phyloP scores from a whole-genome alignment of 2,888 invertebrate genomes.

The Lasiommata megera region DNA sequence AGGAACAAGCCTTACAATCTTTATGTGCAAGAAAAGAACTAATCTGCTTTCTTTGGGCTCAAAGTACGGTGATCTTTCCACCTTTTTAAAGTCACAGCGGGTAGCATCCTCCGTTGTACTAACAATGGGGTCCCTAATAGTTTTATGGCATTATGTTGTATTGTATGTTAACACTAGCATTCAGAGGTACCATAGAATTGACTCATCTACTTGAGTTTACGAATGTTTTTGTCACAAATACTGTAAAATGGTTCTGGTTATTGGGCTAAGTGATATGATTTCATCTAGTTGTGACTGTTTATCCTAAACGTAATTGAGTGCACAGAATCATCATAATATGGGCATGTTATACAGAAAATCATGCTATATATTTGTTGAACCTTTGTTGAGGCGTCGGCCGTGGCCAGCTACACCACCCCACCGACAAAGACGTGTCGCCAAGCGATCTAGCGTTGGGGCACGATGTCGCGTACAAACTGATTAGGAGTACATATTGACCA shows the following conservation, averaged over 20 bases:
- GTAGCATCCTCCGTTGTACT: conserved; percentile 10
- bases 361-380: neutral
- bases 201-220: conserved; percentile 16
- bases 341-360: neutral
- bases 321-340: neutral
- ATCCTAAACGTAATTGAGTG: conserved; percentile 8
- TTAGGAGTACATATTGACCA: too few relatives aligned
- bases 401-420: too few relatives aligned
- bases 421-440: too few relatives aligned
- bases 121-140: conserved; percentile 21
- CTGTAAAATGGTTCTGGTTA: conserved; percentile 6
- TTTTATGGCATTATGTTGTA: conserved; percentile 22
- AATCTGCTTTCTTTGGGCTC: neutral
- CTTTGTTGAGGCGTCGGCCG: neutral
- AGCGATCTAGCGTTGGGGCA: too few relatives aligned
- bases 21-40: neutral
- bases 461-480: too few relatives aligned
- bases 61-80: conserved; percentile 2
- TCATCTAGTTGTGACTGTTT: conserved; percentile 12
- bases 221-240: conserved; percentile 12
- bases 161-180: conserved; percentile 20
- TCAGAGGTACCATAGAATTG: conserved; percentile 12
- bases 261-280: conserved; percentile 9
- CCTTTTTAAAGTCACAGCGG: conserved; percentile 20
- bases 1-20: neutral